Evolutionary conservation across 2,113 vertebrate genomes (phyloP), one percentile per base, ranked within the genome.

Genomic region (Galemys pyrenaicus): DNA sequence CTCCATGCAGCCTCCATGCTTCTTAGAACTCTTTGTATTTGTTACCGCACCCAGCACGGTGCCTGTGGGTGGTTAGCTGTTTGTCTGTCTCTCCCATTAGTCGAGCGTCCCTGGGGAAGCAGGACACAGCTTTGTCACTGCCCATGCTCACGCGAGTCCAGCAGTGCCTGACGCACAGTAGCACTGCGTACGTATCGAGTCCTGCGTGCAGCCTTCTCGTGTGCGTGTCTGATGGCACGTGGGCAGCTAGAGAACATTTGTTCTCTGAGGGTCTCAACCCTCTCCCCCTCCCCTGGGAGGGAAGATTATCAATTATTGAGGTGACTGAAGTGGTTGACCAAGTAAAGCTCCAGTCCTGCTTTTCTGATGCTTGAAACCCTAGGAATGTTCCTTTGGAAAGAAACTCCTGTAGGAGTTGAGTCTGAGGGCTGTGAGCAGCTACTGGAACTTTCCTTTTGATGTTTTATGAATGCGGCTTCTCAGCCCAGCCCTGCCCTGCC

Each of bases 391-490:
- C 37, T 82, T 78, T 96, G 87, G 71, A 96, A 44, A 92, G 80
- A 91, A 75, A 58, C 24, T 92, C 95, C 92, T 62, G 51, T 26
- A 46, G 51, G 37, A 95, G 24, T 24, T 79, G 41, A 24, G 44
- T 78, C 7, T 3, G 49, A 71, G 73, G 35, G 56, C 84, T 46
- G 54, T 7, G 70, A 96, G n/a, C 91, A 44, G 37, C 89, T 94
- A 68, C 83, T 1, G 78, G 79, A 94, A 87, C 84, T 89, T 89
- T 89, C 60, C 95, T 97, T 98, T 98, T 98, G 98, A 98, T 98
- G 98, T 98, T 98, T 98, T 97, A 98, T 98, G 96, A 84, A 96
- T 98, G 94, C 62, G 85, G 71, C 93, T 97, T 95, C 95, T 97
- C 96, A 87, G 96, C 91, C 97, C 85, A 91, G 94, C 96, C 44